Evolutionary conservation across 2,888 invertebrate species (phyloP).

Genomic region (Aplocera efformata): DNA sequence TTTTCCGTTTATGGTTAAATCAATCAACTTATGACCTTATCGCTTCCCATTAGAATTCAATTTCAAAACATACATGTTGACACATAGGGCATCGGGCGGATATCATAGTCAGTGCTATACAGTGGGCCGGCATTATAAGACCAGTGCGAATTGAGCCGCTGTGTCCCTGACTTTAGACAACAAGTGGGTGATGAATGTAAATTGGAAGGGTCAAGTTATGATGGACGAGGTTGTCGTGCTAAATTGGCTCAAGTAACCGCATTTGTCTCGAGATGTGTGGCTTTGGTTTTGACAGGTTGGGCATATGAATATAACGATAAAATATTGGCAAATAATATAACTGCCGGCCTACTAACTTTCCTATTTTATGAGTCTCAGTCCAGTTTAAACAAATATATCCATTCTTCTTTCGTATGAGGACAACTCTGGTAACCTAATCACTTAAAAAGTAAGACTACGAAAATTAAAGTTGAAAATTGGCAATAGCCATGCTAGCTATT

Average conservation of each 20-base stretch:
- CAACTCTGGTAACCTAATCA: too few species aligned
- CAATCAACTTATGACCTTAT: slow-evolving; percentile 33
- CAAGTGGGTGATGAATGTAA: slow-evolving; percentile 33
- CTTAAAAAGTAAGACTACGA: too few species aligned
- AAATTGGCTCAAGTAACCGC: slow-evolving; percentile 76
- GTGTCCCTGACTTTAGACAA: slow-evolving; percentile 33
- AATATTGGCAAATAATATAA: slow-evolving; percentile 7
- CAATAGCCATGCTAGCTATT: too few species aligned
- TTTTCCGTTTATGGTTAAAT: slow-evolving; percentile 19
- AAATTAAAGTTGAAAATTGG: too few species aligned
- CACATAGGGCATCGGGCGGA: slow-evolving; percentile 68
- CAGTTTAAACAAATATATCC: too few species aligned
- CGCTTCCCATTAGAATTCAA: slow-evolving; percentile 36
- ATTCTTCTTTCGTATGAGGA: too few species aligned
- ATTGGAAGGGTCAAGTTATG: slow-evolving; percentile 45
- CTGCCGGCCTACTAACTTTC: neutral
- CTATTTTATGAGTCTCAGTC: too few species aligned
- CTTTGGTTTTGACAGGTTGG: slow-evolving; percentile 51
- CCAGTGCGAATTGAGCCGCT: slow-evolving; percentile 52
- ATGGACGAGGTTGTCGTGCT: slow-evolving; percentile 51
- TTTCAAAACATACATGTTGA: slow-evolving; percentile 34
- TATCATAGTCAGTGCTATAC: slow-evolving; percentile 67
- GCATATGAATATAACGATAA: slow-evolving; percentile 25
- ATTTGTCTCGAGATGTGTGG: slow-evolving; percentile 57
- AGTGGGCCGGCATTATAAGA: slow-evolving; percentile 54